Evolutionary conservation across 2,888 invertebrate genomes (phyloP), one percentile per base, ranked within the genome.

Genomic region (Osmoderma eremita): DNA sequence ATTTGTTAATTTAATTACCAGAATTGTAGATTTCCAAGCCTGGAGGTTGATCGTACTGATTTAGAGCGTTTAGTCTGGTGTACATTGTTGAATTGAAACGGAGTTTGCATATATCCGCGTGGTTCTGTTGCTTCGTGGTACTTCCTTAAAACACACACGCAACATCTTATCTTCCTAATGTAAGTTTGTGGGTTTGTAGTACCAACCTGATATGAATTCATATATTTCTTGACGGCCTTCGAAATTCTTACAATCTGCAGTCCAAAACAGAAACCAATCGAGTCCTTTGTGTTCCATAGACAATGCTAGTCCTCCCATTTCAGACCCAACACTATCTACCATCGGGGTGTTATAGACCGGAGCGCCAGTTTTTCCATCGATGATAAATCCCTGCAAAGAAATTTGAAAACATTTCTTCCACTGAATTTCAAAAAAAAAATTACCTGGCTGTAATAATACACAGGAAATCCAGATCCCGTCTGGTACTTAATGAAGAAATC

Each of bases 261-360:
- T 88, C 93, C 93, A 94, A 78, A 90, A 91, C 0, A 93, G 79
- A 76, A 91, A 93, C 78, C 91, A 86, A 78, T 94, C 93, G 73
- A 91, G 90, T 0, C 92, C 92, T 70, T 84, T 84, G 6, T 84
- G 85, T 71, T 87, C 85, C 68, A 87, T 84, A 13, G 86, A 85
- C 49, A 90, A 75, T 0, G 87, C 84, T 22, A 89, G 78, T 10
- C 87, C 87, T 17, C 86, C 86, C 77, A 86, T 84, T 78, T 88
- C 89, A 0, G 87, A 85, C 13, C 88, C 87, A 39, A 88, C 82
- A 15, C 86, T 87, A 72, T 89, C 88, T 71, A 84, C 81, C 18
- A 90, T 83, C 1, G 88, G 85, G 65, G 84, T 83, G 6, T 84
- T 83, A 48, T 90, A 79, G 50, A 91, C 79, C 0, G 87, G 84